Evolutionary conservation across 1,140 invertebrate genomes (phyloP).

Genomic region (Nasonia vitripennis): DNA sequence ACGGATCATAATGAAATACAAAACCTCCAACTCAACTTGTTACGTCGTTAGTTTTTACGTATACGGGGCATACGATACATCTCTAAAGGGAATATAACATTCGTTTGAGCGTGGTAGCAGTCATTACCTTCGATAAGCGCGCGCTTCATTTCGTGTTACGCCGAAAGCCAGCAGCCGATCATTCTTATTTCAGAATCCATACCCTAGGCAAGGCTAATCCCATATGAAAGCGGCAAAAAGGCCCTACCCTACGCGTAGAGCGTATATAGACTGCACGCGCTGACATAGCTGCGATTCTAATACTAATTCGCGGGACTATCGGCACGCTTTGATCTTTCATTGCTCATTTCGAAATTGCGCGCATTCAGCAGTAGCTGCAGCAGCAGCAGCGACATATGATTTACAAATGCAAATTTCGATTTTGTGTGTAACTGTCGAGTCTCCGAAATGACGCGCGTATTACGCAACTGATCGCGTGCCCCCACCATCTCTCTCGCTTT

Average conservation of each 20-base stretch:
- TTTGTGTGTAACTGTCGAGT: slow-evolving; percentile 42
- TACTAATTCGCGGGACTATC: neutral
- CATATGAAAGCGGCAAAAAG: no score
- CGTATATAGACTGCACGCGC: no score
- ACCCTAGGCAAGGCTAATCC: no score
- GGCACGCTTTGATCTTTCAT: slow-evolving; percentile 47
- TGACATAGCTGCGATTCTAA: neutral
- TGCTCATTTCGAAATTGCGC: slow-evolving; percentile 29
- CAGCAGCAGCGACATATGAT: neutral
- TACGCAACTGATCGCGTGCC: slow-evolving; percentile 38
- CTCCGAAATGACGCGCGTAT: slow-evolving; percentile 12
- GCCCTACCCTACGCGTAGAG: no score
- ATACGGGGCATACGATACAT: no score
- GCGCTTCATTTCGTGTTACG: neutral
- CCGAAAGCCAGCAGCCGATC: neutral
- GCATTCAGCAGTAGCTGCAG: neutral
- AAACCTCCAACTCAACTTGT: no score
- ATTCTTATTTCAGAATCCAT: neutral
- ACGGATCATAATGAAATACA: no score
- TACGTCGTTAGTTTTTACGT: no score
- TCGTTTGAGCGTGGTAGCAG: neutral
- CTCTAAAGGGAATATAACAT: neutral
- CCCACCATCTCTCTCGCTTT: slow-evolving; percentile 13
- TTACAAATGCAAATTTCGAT: slow-evolving; percentile 47
- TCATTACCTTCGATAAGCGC: neutral